Evolutionary conservation across 2,888 invertebrate species (phyloP).

Genomic region (Abscondita cerata): DNA sequence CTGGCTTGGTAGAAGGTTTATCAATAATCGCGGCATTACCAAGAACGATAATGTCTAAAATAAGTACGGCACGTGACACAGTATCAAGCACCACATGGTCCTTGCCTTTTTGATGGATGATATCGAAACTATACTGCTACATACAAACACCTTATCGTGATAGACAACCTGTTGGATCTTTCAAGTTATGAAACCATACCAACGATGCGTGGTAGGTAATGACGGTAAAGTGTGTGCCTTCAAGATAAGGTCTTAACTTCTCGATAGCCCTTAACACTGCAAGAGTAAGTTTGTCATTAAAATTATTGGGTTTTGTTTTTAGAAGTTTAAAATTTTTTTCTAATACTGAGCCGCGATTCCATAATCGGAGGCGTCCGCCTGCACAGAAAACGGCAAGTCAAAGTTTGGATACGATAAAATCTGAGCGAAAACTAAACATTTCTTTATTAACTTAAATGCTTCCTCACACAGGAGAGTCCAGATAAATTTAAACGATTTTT

Average conservation of each 20-base stretch:
- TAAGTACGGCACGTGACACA: neutral
- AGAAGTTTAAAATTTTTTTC: too few species aligned
- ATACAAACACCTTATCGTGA: neutral
- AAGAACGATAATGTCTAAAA: too few species aligned
- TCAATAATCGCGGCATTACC: too few species aligned
- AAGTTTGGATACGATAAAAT: slow-evolving; percentile 36
- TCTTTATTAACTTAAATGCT: slow-evolving; percentile 22
- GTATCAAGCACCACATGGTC: neutral
- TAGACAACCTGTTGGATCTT: neutral
- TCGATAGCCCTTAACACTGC: neutral
- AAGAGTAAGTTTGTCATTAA: too few species aligned
- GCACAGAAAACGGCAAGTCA: neutral
- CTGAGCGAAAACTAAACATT: slow-evolving; percentile 24
- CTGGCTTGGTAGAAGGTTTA: too few species aligned
- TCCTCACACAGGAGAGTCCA: slow-evolving; percentile 10
- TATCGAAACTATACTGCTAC: neutral
- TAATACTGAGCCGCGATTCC: neutral
- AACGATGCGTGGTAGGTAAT: neutral
- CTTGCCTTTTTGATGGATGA: neutral
- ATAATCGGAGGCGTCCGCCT: neutral
- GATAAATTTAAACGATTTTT: too few species aligned
- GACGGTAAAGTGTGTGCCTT: neutral
- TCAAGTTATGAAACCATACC: neutral
- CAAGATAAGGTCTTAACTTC: neutral
- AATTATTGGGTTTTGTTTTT: too few species aligned